Percentiles rank a stretch among this genome's conserved stretches.
Conservation (phyloP, 2,888 invertebrate genomes). For the Homarus gammarus region DNA sequence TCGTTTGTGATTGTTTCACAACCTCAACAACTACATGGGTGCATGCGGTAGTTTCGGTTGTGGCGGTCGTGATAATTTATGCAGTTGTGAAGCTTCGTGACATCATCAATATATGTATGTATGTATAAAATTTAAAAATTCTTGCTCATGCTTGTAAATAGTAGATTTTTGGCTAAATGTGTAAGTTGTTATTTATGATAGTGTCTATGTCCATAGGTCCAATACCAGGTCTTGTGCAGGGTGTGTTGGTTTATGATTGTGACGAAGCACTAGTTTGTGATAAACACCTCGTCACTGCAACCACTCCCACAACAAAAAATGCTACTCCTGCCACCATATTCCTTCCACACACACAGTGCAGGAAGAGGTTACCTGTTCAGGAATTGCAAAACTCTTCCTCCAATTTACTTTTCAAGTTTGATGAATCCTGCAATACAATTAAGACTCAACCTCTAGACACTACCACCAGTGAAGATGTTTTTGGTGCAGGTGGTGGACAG, state of each 20-base stretch:
- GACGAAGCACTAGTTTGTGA: constrained; percentile 29
- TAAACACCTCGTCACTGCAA: constrained; percentile 22
- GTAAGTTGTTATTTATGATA: neutral
- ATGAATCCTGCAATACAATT: constrained; percentile 19
- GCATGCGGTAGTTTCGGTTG: no score
- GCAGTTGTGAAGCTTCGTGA: no score
- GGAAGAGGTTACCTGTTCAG: constrained; percentile 24
- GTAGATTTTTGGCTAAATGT: neutral
- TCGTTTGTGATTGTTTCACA: no score
- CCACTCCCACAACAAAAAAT: constrained; percentile 14
- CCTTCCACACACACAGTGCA: constrained; percentile 18
- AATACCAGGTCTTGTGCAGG: constrained; percentile 44
- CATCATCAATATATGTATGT: no score
- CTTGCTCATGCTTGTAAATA: neutral
- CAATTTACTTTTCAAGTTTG: constrained; percentile 40
- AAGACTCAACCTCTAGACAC: constrained; percentile 26
- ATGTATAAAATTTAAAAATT: neutral
- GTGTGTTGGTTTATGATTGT: constrained; percentile 46
- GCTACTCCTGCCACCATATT: constrained; percentile 22
- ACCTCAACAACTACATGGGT: no score
- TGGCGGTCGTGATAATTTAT: no score
- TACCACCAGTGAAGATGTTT: constrained; percentile 44
- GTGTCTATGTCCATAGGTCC: constrained; percentile 55
- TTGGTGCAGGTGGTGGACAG: constrained; percentile 54
- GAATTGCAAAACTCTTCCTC: constrained; percentile 27